Conservation (phyloP, 2,888 invertebrate species). For the Leptogaster cylindrica region DNA sequence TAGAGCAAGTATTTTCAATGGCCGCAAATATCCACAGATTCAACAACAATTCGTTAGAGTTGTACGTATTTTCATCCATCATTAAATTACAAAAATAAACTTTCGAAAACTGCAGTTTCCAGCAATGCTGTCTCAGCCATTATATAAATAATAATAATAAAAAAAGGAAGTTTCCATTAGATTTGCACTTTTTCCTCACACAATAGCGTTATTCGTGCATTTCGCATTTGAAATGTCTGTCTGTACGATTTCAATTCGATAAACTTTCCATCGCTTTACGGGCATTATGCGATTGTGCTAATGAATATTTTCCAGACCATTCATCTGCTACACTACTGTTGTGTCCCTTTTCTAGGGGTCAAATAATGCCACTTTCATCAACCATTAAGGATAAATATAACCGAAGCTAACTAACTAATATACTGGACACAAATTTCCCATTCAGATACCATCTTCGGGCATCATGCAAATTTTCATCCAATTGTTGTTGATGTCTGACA, state of each 20-base stretch:
- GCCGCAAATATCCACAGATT: no score
- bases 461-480: slow-evolving; percentile 12
- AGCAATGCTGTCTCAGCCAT: no score
- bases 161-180: no score
- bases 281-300: slow-evolving; percentile 22
- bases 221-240: not conserved
- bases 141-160: no score
- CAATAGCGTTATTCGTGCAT: not conserved
- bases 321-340: slow-evolving; percentile 7
- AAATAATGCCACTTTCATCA: slow-evolving; percentile 21
- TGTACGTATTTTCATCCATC: no score
- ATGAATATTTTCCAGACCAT: slow-evolving; percentile 22
- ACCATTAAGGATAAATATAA: slow-evolving; percentile 18
- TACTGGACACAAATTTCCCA: not conserved
- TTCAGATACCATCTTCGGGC: slow-evolving; percentile 1
- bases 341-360: slow-evolving; percentile 20
- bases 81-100: no score
- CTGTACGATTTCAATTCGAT: slow-evolving; percentile 12
- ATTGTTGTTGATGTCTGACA: not conserved
- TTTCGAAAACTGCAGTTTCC: no score
- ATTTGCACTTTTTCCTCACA: not conserved
- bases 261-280: slow-evolving; percentile 19
- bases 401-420: not conserved
- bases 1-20: no score
- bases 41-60: no score